A percentile compares a stretch with the other conserved stretches of the same genome.
phyloP scores from a whole-genome alignment of 2,888 invertebrate species.

The Leptodirus hochenwartii region DNA sequence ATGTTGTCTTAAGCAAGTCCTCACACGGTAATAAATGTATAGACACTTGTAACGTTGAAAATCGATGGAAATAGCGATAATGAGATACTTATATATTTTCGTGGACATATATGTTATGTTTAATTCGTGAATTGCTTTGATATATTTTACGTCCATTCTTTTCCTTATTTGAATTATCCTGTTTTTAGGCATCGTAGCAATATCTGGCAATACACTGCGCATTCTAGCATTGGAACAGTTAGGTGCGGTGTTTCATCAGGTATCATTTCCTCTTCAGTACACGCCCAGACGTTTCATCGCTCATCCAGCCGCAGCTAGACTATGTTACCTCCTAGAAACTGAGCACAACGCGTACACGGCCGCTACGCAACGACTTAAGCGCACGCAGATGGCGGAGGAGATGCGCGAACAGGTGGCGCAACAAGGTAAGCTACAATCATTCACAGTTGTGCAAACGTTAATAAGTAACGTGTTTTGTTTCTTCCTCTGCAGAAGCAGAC shows the following conservation, averaged over 20 bases:
- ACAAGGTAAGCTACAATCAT: too few species aligned
- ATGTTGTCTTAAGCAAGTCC: too few species aligned
- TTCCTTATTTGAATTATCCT: slow-evolving; percentile 5
- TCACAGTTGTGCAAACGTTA: too few species aligned
- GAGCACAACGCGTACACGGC: slow-evolving; percentile 98
- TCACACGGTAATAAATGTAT: too few species aligned
- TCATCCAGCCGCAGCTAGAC: slow-evolving; percentile 76
- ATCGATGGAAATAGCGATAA: too few species aligned
- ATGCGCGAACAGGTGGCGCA: too few species aligned
- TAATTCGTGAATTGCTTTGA: background rate
- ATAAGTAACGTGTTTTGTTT: too few species aligned
- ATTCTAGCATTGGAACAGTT: slow-evolving; percentile 96
- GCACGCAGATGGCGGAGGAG: slow-evolving; percentile 95
- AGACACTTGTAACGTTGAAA: too few species aligned
- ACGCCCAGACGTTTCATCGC: slow-evolving; percentile 92
- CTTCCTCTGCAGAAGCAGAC: too few species aligned
- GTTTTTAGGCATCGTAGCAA: slow-evolving; percentile 70
- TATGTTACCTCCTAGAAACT: slow-evolving; percentile 86
- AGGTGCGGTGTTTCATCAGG: slow-evolving; percentile 96
- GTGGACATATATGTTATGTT: slow-evolving; percentile 1
- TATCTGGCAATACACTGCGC: slow-evolving; percentile 90
- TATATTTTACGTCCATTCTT: slow-evolving; percentile 5
- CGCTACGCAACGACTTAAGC: slow-evolving; percentile 77
- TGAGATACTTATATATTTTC: too few species aligned
- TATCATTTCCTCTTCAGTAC: slow-evolving; percentile 80